Evolutionary conservation across 92 coral and sea anemone species (phyloP).

Genomic region (Hydrozoanthus gracilis): DNA sequence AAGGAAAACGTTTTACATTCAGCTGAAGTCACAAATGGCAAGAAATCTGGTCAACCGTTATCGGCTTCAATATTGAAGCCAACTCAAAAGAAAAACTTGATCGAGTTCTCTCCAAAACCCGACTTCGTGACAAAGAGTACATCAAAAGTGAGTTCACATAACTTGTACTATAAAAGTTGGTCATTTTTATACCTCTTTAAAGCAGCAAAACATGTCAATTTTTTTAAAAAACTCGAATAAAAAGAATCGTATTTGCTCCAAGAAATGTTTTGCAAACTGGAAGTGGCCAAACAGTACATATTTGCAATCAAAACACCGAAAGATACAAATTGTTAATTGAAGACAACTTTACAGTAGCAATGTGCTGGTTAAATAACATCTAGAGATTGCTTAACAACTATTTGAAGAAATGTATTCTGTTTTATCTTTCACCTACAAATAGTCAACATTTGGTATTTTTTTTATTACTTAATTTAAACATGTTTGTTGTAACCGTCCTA

Average conservation of each 20-base stretch:
- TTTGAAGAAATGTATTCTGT: neutral
- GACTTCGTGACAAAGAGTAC: slow-evolving; percentile 8
- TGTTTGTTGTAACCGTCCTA: too few relatives aligned
- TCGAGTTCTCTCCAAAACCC: slow-evolving; percentile 34
- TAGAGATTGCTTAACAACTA: neutral
- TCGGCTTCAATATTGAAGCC: slow-evolving; percentile 45
- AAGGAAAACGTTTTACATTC: slow-evolving; percentile 70
- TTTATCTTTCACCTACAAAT: neutral
- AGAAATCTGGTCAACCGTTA: slow-evolving; percentile 26
- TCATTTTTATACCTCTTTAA: neutral
- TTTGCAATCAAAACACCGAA: neutral
- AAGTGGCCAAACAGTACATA: neutral
- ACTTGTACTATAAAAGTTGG: neutral
- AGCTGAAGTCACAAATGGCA: slow-evolving; percentile 58
- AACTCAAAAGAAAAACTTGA: slow-evolving; percentile 10
- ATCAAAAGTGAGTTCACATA: slow-evolving; percentile 15
- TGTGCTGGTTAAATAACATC: neutral
- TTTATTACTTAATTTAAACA: neutral
- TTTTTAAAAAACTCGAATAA: neutral
- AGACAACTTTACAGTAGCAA: neutral
- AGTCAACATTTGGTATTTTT: neutral
- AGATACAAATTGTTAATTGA: neutral
- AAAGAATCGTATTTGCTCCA: neutral
- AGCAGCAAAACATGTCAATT: neutral
- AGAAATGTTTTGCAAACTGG: neutral